phyloP scores from a whole-genome alignment of 2,113 vertebrate genomes.

The Nicator chloris region DNA sequence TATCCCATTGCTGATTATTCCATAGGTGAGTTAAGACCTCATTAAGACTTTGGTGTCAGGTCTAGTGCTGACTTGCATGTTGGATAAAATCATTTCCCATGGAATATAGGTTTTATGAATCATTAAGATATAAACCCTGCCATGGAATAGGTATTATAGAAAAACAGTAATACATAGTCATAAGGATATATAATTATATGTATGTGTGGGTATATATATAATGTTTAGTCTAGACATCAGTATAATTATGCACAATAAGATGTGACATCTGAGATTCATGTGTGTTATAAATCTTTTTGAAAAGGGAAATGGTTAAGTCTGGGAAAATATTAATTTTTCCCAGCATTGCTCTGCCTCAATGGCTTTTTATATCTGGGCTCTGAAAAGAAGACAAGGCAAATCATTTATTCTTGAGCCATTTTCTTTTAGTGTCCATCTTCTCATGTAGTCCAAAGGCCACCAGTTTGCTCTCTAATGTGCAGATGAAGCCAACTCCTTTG shows the following conservation, averaged over 20 bases:
- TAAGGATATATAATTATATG: slow-evolving; percentile 61
- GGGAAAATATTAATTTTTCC: slow-evolving; percentile 52
- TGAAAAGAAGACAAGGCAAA: not conserved
- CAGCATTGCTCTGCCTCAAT: not conserved
- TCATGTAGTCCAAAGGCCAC: not conserved
- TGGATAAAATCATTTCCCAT: slow-evolving; percentile 63
- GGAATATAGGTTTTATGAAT: slow-evolving; percentile 61
- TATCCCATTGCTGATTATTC: slow-evolving; percentile 55
- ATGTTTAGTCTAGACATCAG: slow-evolving; percentile 65
- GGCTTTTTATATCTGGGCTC: not conserved
- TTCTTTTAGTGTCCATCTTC: not conserved
- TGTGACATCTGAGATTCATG: slow-evolving; percentile 66
- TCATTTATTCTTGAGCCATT: not conserved
- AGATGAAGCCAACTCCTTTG: slow-evolving; percentile 10
- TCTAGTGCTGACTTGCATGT: slow-evolving; percentile 62
- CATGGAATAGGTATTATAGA: slow-evolving; percentile 38
- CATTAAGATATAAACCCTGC: slow-evolving; percentile 47
- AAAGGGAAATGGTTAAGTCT: slow-evolving; percentile 55
- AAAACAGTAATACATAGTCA: slow-evolving; percentile 63
- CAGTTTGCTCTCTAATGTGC: not conserved
- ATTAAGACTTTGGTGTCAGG: slow-evolving; percentile 50
- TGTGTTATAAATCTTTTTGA: slow-evolving; percentile 49
- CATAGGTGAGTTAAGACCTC: slow-evolving; percentile 55
- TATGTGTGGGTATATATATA: slow-evolving; percentile 61
- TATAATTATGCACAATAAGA: slow-evolving; percentile 67